Base-by-base conservation (phyloP, 2,888 invertebrate species). In the Synanthedon tipuliformis region DNA sequence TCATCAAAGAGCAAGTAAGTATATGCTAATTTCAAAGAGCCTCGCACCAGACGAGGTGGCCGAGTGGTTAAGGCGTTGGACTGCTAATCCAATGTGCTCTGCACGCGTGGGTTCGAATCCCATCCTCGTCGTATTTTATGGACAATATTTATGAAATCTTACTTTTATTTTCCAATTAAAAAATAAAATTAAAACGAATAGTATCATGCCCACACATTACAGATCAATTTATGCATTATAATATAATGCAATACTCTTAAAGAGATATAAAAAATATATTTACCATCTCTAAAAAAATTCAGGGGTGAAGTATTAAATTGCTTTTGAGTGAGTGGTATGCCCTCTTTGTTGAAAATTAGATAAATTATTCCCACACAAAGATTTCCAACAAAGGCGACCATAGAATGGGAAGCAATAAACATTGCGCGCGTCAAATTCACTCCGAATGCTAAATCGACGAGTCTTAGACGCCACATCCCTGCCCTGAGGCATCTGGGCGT, bases 61-160 rank as follows among this genome's bases (percentile, higher is more conserved):
- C 92, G 93, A 93, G 93, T 91, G 93, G 92, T 92, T 92, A 92
- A 92, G 92, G 92, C 92, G 92, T 92, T 92, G 92, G 92, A 92
- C 92, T 92, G 93, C 92, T 93, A 93, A 93, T 93, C 92, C 92
- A 92, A 92, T 92, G 92, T 91, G 92, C 91, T 92, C 91, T 92
- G 91, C 92, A 91, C 92, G 92, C 92, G 92, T 92, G 92, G 92
- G 92, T 92, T 92, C 91, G 92, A 91, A 92, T 92, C 92, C 91
- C 92, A 92, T 92, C 92, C 91, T 91, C 91, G 91, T 91, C 91
- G 91, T 69, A 3, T n/a, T n/a, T n/a, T n/a, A n/a, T n/a, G n/a
- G 7, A 2, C 8, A 4, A 23, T 34, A 8, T 8, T 34, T 34
- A 34, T 34, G 34, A 1, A 4, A 34, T 34, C 2, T 34, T 18